Evolutionary conservation across 2,113 vertebrate genomes (phyloP), one percentile per base, ranked within the genome.

Genomic region (Halichoerus grypus): DNA sequence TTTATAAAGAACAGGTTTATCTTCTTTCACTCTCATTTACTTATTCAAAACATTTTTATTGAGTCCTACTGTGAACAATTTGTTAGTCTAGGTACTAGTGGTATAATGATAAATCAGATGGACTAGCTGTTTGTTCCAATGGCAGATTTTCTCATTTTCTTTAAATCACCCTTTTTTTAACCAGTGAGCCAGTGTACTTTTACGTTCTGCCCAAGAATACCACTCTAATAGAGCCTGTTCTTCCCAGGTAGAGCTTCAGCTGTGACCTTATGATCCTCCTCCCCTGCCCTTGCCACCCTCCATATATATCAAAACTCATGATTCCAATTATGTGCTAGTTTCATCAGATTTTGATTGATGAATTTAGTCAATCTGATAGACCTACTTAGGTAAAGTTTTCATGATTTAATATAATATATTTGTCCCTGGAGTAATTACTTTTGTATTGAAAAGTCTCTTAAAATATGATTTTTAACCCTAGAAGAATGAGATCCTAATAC

Each of bases 171-270:
- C 11, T 69, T 84, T n/a, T 82, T 88, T n/a, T 26, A 77, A 71
- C 28, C 36, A 87, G 4, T 7, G 24, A 96, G 55, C 12, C 18
- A 14, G 16, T 22, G 10, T 1, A 8, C 18, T 57, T 83, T 79
- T 36, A 28, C 2, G 0, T 82, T 5, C 36, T 59, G n/a, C n/a
- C 16, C 5, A 49, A 42, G 8, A 49, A n/a, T 21, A 18, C 1
- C 7, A 11, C 1, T 59, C 10, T 4, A n/a, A 2, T 12, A 36
- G 24, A 72, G 39, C 19, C 28, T 61, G 0, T 22, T 51, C 14
- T 57, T 87, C 49, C 91, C 79, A 42, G 4, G 14, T 5, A 59
- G 11, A 90, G 2, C 4, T 77, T 55, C 16, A 24, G 0, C 36
- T 46, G 26, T 24, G 59, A 76, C 0, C 8, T 36, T 53, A 19